These are phyloP conservation scores for Platysteira castanea DNA, from an alignment of 2,113 vertebrate genomes.

Conservation along the genomic window DNA sequence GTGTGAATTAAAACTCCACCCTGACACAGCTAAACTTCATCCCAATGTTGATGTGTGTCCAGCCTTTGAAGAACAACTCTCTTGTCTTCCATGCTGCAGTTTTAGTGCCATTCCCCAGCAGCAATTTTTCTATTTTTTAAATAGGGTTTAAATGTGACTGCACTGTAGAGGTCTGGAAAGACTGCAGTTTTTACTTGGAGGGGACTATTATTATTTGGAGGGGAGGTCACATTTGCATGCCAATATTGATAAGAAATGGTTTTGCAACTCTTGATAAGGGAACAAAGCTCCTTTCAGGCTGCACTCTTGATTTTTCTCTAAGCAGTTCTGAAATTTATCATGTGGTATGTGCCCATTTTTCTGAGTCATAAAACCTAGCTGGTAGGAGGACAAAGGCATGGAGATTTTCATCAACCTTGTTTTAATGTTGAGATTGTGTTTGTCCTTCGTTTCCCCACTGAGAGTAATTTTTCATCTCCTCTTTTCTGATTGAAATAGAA, in stretches of 20 bases:
- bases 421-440: conserved; percentile 14
- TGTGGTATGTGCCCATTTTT: not conserved
- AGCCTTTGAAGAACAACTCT: not conserved
- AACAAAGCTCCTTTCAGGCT: not conserved
- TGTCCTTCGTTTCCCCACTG: conserved; percentile 6
- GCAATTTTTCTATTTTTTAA: not conserved
- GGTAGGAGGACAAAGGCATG: not conserved
- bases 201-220: not conserved
- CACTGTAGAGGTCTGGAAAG: not conserved
- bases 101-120: not conserved
- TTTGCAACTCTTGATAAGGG: not conserved
- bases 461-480: conserved; percentile 39
- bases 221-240: not conserved
- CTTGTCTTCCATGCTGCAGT: not conserved
- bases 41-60: not conserved
- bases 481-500: conserved; percentile 2
- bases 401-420: conserved; percentile 14
- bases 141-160: not conserved
- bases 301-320: not conserved
- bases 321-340: not conserved
- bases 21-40: not conserved
- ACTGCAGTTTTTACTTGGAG: not conserved
- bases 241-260: not conserved
- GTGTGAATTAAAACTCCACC: not conserved
- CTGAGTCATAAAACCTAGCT: not conserved